These are phyloP conservation scores for Gibbula magus DNA, from an alignment of 2,888 invertebrate genomes.

Conservation along the genomic window DNA sequence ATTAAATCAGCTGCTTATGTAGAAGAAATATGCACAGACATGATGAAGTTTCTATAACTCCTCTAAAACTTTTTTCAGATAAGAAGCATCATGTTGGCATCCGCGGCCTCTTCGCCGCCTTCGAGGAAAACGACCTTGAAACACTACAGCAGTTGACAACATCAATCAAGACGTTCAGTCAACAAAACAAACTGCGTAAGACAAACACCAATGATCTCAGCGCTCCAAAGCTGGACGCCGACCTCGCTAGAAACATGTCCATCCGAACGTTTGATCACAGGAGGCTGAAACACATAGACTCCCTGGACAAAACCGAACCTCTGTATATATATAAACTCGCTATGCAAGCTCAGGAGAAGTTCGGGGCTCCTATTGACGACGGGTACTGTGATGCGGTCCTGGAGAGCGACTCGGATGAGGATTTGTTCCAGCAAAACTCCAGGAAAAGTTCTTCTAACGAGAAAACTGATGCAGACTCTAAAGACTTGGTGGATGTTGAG, in stretches of 20 bases:
- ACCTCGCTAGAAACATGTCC: constrained; percentile 47
- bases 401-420: constrained; percentile 4
- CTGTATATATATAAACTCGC: constrained; percentile 52
- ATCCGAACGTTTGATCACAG: constrained; percentile 57
- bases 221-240: constrained; percentile 35
- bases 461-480: too few relatives aligned
- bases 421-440: background rate
- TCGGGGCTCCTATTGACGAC: background rate
- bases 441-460: too few relatives aligned
- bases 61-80: constrained; percentile 25
- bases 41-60: background rate
- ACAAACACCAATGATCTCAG: constrained; percentile 52
- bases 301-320: constrained; percentile 57
- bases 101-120: constrained; percentile 51
- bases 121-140: constrained; percentile 54
- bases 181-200: constrained; percentile 42
- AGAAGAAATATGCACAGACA: background rate
- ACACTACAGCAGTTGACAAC: constrained; percentile 48
- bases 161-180: constrained; percentile 56
- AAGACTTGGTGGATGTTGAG: too few relatives aligned
- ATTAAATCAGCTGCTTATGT: background rate
- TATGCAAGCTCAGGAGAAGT: background rate
- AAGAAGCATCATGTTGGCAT: constrained; percentile 35
- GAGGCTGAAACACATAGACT: constrained; percentile 50
- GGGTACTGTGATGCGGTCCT: background rate